phyloP scores from a whole-genome alignment of 2,888 invertebrate genomes.

The Acleris laterana region DNA sequence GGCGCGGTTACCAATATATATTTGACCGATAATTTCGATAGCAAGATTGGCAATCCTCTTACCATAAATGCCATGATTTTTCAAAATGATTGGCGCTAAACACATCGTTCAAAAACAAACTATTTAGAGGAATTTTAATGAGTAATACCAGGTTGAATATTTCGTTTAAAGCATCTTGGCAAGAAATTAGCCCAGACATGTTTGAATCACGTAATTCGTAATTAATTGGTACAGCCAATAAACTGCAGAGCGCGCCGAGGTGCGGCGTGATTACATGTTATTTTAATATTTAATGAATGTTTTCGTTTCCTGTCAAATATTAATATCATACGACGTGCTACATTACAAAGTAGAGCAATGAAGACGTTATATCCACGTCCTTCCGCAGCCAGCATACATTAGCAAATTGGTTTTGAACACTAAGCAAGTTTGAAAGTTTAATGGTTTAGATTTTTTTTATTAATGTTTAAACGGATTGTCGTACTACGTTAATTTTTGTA shows the following conservation, averaged over 20 bases:
- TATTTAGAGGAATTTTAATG: too few species aligned
- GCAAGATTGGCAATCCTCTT: too few species aligned
- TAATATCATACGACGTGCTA: conserved; percentile 9
- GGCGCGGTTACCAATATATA: too few species aligned
- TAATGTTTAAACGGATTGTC: too few species aligned
- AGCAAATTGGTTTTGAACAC: too few species aligned
- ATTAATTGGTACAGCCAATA: conserved; percentile 6
- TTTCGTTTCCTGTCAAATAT: conserved; percentile 21
- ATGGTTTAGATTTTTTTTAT: too few species aligned
- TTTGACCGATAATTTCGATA: too few species aligned
- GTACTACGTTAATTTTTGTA: too few species aligned
- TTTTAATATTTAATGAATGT: conserved; percentile 24
- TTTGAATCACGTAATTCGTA: background rate
- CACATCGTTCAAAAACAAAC: too few species aligned
- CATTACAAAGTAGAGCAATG: conserved; percentile 20
- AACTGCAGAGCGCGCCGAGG: conserved; percentile 6
- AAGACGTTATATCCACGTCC: background rate
- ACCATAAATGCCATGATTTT: too few species aligned
- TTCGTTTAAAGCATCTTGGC: conserved; percentile 3
- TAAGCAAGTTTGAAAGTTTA: too few species aligned
- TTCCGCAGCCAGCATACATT: background rate
- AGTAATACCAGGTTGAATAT: background rate
- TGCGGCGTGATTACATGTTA: conserved; percentile 13
- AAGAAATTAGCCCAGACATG: background rate
- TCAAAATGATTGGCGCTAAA: too few species aligned